Conservation (phyloP, 2,113 vertebrate species). For the Lipophrys pholis region DNA sequence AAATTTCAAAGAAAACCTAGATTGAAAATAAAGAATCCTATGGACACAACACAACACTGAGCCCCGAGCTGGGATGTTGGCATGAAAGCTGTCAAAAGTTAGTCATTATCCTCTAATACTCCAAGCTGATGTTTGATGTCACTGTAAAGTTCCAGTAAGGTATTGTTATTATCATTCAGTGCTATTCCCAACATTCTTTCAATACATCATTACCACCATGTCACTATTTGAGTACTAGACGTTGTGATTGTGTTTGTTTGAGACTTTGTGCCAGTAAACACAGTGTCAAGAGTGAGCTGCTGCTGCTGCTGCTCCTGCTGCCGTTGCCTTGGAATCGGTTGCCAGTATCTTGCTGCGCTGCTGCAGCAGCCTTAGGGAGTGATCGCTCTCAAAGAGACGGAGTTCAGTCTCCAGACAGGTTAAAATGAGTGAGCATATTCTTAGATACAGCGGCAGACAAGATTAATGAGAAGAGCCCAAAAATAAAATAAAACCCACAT, state of each 20-base stretch:
- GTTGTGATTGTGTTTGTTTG: not conserved
- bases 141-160: too few relatives aligned
- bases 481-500: not conserved
- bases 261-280: conserved; percentile 33
- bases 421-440: not conserved
- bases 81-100: too few relatives aligned
- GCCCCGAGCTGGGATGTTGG: too few relatives aligned
- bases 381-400: conserved; percentile 35
- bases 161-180: too few relatives aligned
- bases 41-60: too few relatives aligned
- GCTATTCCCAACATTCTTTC: not conserved
- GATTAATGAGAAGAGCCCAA: not conserved
- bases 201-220: not conserved
- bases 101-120: too few relatives aligned
- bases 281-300: conserved; percentile 56
- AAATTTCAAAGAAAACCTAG: too few relatives aligned
- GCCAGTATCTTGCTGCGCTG: conserved; percentile 61
- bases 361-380: conserved; percentile 52
- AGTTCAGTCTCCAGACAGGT: conserved; percentile 15
- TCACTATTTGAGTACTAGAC: not conserved
- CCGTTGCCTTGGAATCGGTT: conserved; percentile 80
- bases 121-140: too few relatives aligned
- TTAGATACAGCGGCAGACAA: not conserved
- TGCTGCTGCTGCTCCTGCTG: conserved; percentile 27
- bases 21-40: too few relatives aligned